These are phyloP conservation scores for Propithecus perrieri DNA, from an alignment of 2,797 vertebrate species.

Conservation along the genomic window DNA sequence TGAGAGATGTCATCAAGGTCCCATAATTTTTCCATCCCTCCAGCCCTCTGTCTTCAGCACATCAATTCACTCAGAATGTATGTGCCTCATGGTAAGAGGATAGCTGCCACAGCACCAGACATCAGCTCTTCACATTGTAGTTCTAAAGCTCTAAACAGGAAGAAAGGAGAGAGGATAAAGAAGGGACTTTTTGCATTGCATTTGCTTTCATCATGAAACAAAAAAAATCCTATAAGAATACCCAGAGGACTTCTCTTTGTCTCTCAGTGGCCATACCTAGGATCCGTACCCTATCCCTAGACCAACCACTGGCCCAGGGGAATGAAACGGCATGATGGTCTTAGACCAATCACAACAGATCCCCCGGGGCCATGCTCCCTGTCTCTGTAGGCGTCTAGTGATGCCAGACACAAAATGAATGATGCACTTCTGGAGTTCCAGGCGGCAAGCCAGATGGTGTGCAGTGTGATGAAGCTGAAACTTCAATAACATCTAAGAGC, in stretches of 20 bases:
- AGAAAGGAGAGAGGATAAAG: neutral
- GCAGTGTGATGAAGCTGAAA: no score
- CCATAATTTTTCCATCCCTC: neutral
- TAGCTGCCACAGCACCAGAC: neutral
- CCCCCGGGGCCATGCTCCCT: neutral
- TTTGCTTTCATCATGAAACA: neutral
- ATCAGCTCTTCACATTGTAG: neutral
- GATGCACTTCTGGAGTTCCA: no score
- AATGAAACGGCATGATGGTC: neutral
- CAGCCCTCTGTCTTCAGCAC: neutral
- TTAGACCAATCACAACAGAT: neutral
- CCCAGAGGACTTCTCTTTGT: neutral
- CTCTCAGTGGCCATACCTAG: neutral
- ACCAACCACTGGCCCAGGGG: neutral
- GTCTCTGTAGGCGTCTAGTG: fast-evolving
- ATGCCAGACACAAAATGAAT: neutral
- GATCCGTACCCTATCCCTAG: neutral
- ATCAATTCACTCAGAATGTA: neutral
- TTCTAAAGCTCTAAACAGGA: neutral
- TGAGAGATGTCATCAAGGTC: neutral
- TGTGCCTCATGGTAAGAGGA: neutral
- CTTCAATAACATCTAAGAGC: neutral
- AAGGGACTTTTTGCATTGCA: neutral
- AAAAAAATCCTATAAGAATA: neutral
- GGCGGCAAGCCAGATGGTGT: neutral